phyloP scores from a whole-genome alignment of 1,140 invertebrate genomes.

The Chlorops oryzae region DNA sequence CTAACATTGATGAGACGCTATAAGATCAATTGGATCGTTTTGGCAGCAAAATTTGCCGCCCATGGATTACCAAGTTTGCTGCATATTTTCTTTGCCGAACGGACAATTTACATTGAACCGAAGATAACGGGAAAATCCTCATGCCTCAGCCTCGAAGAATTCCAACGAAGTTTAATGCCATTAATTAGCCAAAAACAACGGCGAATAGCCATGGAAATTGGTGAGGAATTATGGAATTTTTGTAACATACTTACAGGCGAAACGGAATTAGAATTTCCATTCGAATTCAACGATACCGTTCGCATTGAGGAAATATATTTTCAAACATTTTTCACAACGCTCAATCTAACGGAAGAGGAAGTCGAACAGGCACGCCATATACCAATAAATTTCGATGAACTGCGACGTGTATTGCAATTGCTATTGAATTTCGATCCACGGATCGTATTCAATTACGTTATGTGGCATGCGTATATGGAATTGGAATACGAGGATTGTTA shows the following conservation, averaged over 20 bases:
- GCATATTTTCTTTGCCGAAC: conserved; percentile 33
- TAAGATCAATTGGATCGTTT: conserved; percentile 27
- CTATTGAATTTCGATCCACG: conserved; percentile 30
- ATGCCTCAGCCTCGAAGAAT: conserved; percentile 8
- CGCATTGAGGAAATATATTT: conserved; percentile 31
- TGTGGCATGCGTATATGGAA: conserved; percentile 29
- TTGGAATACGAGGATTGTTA: conserved; percentile 29
- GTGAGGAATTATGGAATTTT: conserved; percentile 27
- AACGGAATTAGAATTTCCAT: too few species aligned
- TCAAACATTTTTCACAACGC: conserved; percentile 21
- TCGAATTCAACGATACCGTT: conserved; percentile 21
- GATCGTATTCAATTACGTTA: conserved; percentile 32
- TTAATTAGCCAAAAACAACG: conserved; percentile 15
- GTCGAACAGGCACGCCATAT: conserved; percentile 27
- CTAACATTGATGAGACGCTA: conserved; percentile 12
- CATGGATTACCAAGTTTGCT: conserved; percentile 32
- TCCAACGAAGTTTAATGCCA: conserved; percentile 15
- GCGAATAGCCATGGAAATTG: conserved; percentile 26
- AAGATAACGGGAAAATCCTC: conserved; percentile 10
- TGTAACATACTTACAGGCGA: too few species aligned
- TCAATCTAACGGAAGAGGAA: conserved; percentile 25
- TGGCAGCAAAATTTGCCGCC: conserved; percentile 32
- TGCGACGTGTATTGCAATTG: conserved; percentile 18
- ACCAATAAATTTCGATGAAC: conserved; percentile 20
- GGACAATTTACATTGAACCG: conserved; percentile 31